These are phyloP conservation scores for Heliconius hortense DNA, from an alignment of 2,888 invertebrate genomes.

Conservation along the genomic window DNA sequence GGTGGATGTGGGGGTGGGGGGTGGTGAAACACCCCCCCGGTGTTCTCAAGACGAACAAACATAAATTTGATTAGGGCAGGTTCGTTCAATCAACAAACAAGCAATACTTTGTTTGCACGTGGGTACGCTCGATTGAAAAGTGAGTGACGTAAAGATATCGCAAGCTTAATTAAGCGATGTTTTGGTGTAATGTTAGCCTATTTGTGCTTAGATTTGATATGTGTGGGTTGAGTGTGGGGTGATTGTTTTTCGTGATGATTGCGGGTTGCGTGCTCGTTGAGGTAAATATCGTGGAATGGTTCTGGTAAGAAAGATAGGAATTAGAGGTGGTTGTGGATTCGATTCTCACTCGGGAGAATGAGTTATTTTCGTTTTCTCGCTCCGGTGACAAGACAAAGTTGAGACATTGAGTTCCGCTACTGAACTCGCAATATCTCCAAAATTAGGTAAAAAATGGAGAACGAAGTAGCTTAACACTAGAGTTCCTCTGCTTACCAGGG, in stretches of 20 bases:
- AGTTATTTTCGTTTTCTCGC: no score
- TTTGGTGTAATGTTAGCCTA: constrained; percentile 18
- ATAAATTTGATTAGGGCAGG: constrained; percentile 78
- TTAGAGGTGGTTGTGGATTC: no score
- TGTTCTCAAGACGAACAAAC: constrained; percentile 72
- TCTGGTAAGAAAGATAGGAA: background rate
- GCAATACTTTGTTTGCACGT: constrained; percentile 63
- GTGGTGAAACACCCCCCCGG: constrained; percentile 41
- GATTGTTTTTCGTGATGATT: background rate
- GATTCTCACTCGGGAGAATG: no score
- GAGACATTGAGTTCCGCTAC: no score
- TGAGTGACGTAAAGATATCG: constrained; percentile 41
- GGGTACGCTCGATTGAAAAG: constrained; percentile 50
- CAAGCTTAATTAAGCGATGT: constrained; percentile 27
- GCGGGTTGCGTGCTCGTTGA: background rate
- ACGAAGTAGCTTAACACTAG: no score
- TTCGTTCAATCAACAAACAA: constrained; percentile 74
- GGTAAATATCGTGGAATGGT: constrained; percentile 1
- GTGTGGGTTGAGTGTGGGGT: background rate
- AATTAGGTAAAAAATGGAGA: no score
- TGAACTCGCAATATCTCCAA: no score
- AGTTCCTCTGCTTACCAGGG: no score
- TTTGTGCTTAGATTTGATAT: background rate
- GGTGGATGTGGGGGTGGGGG: constrained; percentile 41
- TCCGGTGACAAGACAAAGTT: no score